Evolutionary conservation across 2,113 vertebrate genomes (phyloP).

Genomic region (Stigmatopora nigra): DNA sequence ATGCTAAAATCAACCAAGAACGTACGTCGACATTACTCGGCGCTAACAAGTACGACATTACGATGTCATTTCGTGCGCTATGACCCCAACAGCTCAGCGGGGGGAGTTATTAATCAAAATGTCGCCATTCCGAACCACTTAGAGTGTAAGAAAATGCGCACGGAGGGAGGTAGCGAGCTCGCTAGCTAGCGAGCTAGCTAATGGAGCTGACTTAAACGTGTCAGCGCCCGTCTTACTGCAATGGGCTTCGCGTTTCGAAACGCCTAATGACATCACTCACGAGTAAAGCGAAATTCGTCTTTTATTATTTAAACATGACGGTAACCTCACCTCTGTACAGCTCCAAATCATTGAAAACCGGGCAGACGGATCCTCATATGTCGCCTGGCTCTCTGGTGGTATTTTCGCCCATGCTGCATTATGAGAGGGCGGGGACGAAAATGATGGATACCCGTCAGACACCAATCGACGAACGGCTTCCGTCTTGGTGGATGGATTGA

Average conservation of each 20-base stretch:
- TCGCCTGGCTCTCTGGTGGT: constrained; percentile 60
- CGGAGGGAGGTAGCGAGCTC: background rate
- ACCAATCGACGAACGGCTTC: constrained; percentile 47
- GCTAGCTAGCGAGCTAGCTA: constrained; percentile 1
- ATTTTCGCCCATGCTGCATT: constrained; percentile 77
- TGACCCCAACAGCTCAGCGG: too few relatives aligned
- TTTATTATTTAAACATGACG: background rate
- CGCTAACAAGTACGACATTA: background rate
- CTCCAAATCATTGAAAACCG: constrained; percentile 33
- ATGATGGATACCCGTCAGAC: constrained; percentile 37
- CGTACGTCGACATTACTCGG: constrained; percentile 13
- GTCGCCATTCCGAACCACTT: background rate
- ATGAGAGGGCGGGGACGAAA: constrained; percentile 52
- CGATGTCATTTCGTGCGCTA: background rate
- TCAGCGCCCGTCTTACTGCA: constrained; percentile 53
- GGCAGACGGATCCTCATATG: constrained; percentile 30
- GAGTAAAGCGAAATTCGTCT: background rate
- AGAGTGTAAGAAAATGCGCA: background rate
- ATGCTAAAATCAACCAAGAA: constrained; percentile 27
- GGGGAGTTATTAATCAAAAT: background rate
- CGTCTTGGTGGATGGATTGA: background rate
- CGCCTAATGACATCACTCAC: constrained; percentile 26
- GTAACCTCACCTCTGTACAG: constrained; percentile 49
- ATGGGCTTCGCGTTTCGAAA: constrained; percentile 55
- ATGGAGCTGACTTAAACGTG: constrained; percentile 48